Evolutionary conservation across 92 coral and sea anemone genomes (phyloP), one percentile per base, ranked within the genome.

Genomic region (Muricea muricata): DNA sequence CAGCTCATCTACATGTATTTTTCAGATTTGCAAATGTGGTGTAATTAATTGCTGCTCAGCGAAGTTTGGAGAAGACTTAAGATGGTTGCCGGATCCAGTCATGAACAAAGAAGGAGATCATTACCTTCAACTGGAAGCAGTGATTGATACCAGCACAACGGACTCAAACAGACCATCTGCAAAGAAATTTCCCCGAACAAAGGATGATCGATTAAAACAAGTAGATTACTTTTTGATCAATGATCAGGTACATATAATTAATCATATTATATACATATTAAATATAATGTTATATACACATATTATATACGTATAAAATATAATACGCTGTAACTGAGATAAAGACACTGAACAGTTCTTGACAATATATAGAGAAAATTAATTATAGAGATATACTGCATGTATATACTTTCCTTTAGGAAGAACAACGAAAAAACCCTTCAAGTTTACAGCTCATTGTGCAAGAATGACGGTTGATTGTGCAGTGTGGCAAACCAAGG

Each of bases 401-500:
- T 37, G 5, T 37, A 26, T 29, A 15, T 63, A 29, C 70, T 9
- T 4, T 37, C 9, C 9, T 4, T 37, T 37, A 37, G 42, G 42
- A 37, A 9, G 42, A 37, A 37, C 42, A 4, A 37, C 42, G 42
- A 37, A 37, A 37, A 37, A 37, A 28, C 10, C 70, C 70, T 25
- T 61, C 70, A 61, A 71, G 50, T 71, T 50, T 48, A 84, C 52
- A 77, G 75, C 83, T 41, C 87, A 84, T 42, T 57, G 73, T 84
- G 87, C 87, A 33, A 72, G 87, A 31, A 67, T 67, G 42, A 69
- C 47, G 56, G 87, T 65, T 57, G 63, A 61, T 30, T 73, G 87
- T 84, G 74, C 75, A 84, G 70, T 84, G 87, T 42, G 40, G 66
- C 41, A 84, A 84, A 56, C 87, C 87, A 55, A 40, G 87, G n/a